Percentiles rank a stretch among this genome's conserved stretches.
These are phyloP conservation scores for Lepisosteus oculatus DNA, from an alignment of 2,113 vertebrate species.

Conservation along the genomic window DNA sequence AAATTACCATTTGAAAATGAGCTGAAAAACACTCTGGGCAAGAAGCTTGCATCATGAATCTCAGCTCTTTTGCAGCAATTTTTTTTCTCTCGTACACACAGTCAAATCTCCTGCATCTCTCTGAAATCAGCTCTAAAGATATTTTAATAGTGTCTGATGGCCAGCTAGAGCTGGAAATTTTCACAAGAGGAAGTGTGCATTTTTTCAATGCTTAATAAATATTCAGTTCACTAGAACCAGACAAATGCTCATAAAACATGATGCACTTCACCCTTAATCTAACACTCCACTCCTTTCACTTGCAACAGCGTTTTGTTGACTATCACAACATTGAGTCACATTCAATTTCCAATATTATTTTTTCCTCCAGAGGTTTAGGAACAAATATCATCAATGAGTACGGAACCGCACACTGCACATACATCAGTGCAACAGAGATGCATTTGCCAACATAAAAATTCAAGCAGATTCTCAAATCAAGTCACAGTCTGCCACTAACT, in stretches of 20 bases:
- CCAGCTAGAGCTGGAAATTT: background rate
- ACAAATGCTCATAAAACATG: background rate
- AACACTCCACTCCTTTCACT: background rate
- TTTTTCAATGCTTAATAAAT: background rate
- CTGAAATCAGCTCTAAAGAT: constrained; percentile 15
- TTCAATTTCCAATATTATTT: background rate
- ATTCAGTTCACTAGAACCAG: background rate
- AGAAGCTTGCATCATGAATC: constrained; percentile 82
- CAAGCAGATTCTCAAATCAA: constrained; percentile 15
- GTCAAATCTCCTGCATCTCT: constrained; percentile 16
- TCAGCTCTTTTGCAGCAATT: constrained; percentile 61
- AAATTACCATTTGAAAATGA: constrained; percentile 98
- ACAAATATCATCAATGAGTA: constrained; percentile 8
- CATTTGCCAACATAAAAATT: background rate
- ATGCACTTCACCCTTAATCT: background rate
- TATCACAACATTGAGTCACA: no score
- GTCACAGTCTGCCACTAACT: constrained; percentile 13
- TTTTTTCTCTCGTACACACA: constrained; percentile 33
- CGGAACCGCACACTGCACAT: constrained; percentile 6
- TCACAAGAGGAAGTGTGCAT: background rate
- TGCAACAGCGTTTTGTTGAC: no score
- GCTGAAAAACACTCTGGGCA: constrained; percentile 87
- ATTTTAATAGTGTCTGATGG: background rate
- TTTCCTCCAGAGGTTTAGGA: background rate
- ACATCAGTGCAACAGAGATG: background rate